Conservation (phyloP, 1,140 invertebrate genomes). For the Belonocnema kinseyi region DNA sequence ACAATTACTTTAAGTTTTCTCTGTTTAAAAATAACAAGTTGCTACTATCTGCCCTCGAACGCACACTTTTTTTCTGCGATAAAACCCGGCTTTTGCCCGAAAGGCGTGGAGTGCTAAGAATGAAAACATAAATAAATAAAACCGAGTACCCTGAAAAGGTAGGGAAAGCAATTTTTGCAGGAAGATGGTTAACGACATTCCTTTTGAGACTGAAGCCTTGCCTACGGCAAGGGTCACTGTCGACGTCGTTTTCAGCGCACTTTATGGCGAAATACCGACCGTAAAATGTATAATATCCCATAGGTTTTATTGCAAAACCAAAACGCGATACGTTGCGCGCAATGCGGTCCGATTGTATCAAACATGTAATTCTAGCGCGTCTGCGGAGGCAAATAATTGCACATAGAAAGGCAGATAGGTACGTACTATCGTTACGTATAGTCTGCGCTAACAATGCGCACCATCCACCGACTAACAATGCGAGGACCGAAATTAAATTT, state of each 20-base stretch:
- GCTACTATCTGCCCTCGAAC: no score
- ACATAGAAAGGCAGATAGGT: slow-evolving; percentile 14
- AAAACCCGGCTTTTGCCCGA: no score
- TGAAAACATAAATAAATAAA: background rate
- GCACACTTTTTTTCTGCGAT: no score
- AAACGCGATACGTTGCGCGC: slow-evolving; percentile 19
- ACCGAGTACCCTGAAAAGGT: background rate
- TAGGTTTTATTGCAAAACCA: slow-evolving; percentile 2
- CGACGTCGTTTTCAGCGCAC: background rate
- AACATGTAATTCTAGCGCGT: slow-evolving; percentile 23
- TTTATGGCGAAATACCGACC: background rate
- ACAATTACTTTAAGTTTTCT: no score
- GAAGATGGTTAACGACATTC: no score
- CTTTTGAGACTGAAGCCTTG: no score
- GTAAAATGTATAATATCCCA: background rate
- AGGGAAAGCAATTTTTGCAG: no score
- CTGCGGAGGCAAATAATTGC: slow-evolving; percentile 39
- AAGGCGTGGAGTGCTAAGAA: no score
- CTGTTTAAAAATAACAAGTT: no score
- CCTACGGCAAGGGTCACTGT: background rate
- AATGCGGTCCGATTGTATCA: slow-evolving; percentile 33
- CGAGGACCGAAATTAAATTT: slow-evolving; percentile 59
- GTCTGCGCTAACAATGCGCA: slow-evolving; percentile 13
- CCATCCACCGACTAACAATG: slow-evolving; percentile 37
- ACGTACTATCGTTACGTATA: background rate